Percentiles rank a stretch among this genome's conserved stretches.
These are phyloP conservation scores for Peromyscus eremicus DNA, from an alignment of 2,797 vertebrate genomes.

Conservation along the genomic window DNA sequence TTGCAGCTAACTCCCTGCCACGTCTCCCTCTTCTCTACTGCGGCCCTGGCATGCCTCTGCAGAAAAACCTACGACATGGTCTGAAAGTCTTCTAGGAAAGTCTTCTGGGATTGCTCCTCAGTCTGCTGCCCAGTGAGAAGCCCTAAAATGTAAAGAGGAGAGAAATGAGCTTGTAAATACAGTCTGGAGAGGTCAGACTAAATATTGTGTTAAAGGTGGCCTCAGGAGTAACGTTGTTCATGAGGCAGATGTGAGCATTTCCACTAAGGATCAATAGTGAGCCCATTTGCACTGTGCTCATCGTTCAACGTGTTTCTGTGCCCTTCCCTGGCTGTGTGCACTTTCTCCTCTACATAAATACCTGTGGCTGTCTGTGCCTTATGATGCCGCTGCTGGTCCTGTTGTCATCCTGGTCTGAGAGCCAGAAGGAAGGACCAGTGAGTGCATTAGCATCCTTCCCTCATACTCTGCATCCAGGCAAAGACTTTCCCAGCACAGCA, in stretches of 20 bases:
- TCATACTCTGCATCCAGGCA: neutral
- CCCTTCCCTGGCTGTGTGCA: slow-evolving; percentile 55
- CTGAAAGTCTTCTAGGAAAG: slow-evolving; percentile 29
- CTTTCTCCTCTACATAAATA: slow-evolving; percentile 70
- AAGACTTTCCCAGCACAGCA: slow-evolving; percentile 6
- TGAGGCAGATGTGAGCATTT: slow-evolving; percentile 69
- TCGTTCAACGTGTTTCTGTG: slow-evolving; percentile 66
- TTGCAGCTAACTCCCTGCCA: neutral
- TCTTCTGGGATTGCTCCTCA: slow-evolving; percentile 47
- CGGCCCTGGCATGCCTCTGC: neutral
- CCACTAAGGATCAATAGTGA: slow-evolving; percentile 77
- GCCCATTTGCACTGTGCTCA: slow-evolving; percentile 59
- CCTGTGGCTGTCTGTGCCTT: neutral
- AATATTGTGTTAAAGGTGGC: slow-evolving; percentile 79
- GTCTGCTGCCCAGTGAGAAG: slow-evolving; percentile 29
- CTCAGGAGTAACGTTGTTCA: slow-evolving; percentile 72
- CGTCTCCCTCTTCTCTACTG: neutral
- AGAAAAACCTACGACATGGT: slow-evolving; percentile 21
- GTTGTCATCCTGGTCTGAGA: slow-evolving; percentile 24
- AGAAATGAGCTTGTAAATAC: slow-evolving; percentile 71
- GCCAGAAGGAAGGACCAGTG: slow-evolving; percentile 24
- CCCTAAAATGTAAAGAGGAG: slow-evolving; percentile 34
- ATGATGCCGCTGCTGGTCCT: neutral
- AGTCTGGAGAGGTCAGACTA: slow-evolving; percentile 73
- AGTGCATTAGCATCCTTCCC: neutral